phyloP scores from a whole-genome alignment of 2,797 vertebrate species.

The Aldrovandia affinis region DNA sequence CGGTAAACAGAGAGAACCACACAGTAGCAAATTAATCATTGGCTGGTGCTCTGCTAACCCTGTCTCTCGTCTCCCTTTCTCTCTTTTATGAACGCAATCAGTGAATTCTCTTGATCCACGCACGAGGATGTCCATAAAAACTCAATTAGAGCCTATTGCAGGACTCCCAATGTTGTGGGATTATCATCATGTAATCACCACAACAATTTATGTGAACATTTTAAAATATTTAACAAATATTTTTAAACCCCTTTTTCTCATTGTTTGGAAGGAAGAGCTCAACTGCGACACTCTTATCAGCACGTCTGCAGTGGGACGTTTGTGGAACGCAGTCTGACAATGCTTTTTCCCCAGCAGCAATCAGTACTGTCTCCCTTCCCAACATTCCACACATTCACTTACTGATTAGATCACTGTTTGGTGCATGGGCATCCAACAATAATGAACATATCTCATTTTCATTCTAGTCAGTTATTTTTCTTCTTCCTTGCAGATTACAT shows the following conservation, averaged over 20 bases:
- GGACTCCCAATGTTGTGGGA: no score
- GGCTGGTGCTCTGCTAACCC: neutral
- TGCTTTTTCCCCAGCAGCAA: neutral
- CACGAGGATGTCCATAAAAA: no score
- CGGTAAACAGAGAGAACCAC: neutral
- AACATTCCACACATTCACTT: conserved; percentile 4
- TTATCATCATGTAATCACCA: no score
- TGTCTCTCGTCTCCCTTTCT: neutral
- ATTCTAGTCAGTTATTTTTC: neutral
- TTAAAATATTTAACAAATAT: no score
- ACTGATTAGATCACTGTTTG: neutral
- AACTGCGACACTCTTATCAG: neutral
- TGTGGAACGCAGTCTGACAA: neutral
- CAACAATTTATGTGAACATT: no score
- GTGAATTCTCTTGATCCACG: neutral
- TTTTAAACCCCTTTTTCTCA: neutral
- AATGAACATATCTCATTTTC: neutral
- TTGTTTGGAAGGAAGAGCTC: neutral
- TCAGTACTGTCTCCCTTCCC: neutral
- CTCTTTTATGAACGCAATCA: neutral
- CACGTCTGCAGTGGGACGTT: neutral
- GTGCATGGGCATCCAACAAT: neutral
- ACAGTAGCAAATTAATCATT: neutral
- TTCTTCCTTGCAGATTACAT: neutral
- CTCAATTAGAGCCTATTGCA: no score